These are phyloP conservation scores for Poeciliopsis turneri DNA, from an alignment of 2,797 vertebrate species.

Conservation along the genomic window DNA sequence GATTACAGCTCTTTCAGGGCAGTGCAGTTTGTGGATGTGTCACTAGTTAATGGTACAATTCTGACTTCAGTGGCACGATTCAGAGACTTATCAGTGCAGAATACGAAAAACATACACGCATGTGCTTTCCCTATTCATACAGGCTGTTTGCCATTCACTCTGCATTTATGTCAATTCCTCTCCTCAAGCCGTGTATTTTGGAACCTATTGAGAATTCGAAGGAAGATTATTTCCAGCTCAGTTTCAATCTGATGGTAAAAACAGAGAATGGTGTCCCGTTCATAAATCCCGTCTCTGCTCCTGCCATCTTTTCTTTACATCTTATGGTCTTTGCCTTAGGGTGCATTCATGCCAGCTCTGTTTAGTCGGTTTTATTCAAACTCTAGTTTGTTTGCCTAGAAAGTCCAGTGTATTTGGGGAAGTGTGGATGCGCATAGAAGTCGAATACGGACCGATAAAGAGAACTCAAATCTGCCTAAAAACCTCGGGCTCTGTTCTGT, in stretches of 20 bases:
- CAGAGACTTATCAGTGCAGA: conserved; percentile 69
- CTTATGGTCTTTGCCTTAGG: not conserved
- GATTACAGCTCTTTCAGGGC: conserved; percentile 69
- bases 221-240: conserved; percentile 58
- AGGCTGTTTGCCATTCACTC: conserved; percentile 44
- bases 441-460: not conserved
- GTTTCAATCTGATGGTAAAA: conserved; percentile 6
- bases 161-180: conserved; percentile 19
- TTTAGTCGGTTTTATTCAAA: not conserved
- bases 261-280: not conserved
- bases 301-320: not conserved
- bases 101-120: conserved; percentile 58
- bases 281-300: not conserved
- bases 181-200: conserved; percentile 63
- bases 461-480: not conserved
- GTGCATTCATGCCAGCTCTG: not conserved
- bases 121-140: conserved; percentile 21
- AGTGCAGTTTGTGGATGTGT: conserved; percentile 48
- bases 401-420: not conserved
- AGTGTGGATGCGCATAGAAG: too few species aligned
- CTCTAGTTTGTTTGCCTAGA: not conserved
- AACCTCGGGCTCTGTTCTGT: not conserved
- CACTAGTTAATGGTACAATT: conserved; percentile 64
- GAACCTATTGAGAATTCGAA: conserved; percentile 44
- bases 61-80: conserved; percentile 71